A percentile compares a stretch with the other conserved stretches of the same genome.
Evolutionary conservation across 2,113 vertebrate genomes (phyloP).

Genomic region (Sterrhoptilus dennistouni): DNA sequence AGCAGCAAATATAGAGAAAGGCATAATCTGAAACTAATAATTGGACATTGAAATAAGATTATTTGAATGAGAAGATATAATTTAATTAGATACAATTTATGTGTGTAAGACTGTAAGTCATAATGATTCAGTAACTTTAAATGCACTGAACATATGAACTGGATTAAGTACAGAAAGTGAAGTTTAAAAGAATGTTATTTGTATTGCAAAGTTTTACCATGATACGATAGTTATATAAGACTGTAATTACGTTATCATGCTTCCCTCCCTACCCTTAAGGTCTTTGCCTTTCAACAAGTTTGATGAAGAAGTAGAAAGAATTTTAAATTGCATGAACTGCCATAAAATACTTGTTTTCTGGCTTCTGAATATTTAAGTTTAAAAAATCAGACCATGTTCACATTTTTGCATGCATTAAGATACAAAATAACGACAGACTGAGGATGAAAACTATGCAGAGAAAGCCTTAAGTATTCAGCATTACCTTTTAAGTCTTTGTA

Average conservation of each 20-base stretch:
- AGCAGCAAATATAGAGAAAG: not conserved
- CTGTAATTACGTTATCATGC: slow-evolving; percentile 32
- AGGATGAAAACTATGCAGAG: slow-evolving; percentile 36
- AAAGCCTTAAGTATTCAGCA: not conserved
- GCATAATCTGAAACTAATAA: not conserved
- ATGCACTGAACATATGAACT: not conserved
- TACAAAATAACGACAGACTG: not conserved
- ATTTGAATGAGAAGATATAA: not conserved
- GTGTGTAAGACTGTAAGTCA: not conserved
- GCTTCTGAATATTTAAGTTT: slow-evolving; percentile 12
- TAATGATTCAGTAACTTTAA: not conserved
- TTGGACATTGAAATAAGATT: not conserved
- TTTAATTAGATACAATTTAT: not conserved
- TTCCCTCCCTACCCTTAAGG: slow-evolving; percentile 47
- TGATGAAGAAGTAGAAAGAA: slow-evolving; percentile 5
- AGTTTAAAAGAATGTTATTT: slow-evolving; percentile 27
- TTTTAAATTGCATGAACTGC: not conserved
- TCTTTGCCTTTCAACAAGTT: slow-evolving; percentile 39
- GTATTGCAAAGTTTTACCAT: slow-evolving; percentile 47
- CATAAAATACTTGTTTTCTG: slow-evolving; percentile 1
- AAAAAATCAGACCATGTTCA: slow-evolving; percentile 9
- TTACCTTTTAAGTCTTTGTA: slow-evolving; percentile 17
- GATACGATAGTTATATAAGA: slow-evolving; percentile 35
- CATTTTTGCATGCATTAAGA: slow-evolving; percentile 42
- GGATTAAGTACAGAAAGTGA: not conserved